Conservation (phyloP, 1,140 invertebrate species). For the Sipha flava region DNA sequence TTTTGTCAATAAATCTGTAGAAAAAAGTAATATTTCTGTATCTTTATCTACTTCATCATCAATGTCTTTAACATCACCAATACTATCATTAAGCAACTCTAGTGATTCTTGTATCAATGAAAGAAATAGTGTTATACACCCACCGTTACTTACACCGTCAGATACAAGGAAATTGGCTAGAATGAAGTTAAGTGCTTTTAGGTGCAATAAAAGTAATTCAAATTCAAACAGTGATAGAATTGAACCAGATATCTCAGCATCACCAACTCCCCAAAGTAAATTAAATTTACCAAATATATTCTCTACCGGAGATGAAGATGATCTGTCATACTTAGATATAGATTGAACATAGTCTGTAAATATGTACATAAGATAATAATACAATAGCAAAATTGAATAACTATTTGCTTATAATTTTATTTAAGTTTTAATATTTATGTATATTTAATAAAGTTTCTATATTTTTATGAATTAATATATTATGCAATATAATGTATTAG, state of each 20-base stretch:
- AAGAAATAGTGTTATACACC: background rate
- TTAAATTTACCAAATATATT: background rate
- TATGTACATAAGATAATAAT: background rate
- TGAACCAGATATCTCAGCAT: background rate
- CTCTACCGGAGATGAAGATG: background rate
- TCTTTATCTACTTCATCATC: background rate
- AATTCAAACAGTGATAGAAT: background rate
- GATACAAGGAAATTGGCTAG: background rate
- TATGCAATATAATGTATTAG: no score
- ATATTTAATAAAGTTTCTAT: no score
- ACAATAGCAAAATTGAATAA: background rate
- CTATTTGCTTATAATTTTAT: background rate
- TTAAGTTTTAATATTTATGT: background rate
- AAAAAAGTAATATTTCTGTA: background rate
- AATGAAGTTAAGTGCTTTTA: background rate
- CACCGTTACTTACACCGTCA: background rate
- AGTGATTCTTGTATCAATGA: background rate
- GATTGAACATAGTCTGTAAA: background rate
- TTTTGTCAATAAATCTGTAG: background rate
- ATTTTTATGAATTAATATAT: no score
- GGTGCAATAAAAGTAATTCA: background rate
- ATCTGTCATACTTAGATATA: conserved; percentile 13
- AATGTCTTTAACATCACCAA: background rate
- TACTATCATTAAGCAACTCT: background rate
- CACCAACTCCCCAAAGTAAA: background rate